A percentile compares a stretch with the other conserved stretches of the same genome.
These are phyloP conservation scores for Lethenteron reissneri DNA, from an alignment of 2,113 vertebrate species.

Conservation along the genomic window DNA sequence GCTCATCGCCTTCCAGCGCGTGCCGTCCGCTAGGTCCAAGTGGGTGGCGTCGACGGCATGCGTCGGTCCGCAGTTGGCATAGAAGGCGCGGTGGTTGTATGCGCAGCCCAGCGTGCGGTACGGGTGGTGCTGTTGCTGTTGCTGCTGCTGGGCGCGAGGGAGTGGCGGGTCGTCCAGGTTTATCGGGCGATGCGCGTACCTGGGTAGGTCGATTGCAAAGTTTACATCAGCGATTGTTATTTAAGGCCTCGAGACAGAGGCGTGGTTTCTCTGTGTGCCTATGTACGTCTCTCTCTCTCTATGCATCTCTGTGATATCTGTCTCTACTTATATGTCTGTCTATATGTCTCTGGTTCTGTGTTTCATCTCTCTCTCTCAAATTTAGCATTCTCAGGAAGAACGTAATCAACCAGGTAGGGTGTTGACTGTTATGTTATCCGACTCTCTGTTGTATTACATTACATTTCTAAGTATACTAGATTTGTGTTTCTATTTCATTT, in stretches of 20 bases:
- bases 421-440: too few species aligned
- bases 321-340: too few species aligned
- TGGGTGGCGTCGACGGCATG: slow-evolving; percentile 55
- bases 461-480: too few species aligned
- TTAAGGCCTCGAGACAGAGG: background rate
- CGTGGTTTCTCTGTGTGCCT: too few species aligned
- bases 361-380: too few species aligned
- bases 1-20: slow-evolving; percentile 90
- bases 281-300: too few species aligned
- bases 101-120: slow-evolving; percentile 69
- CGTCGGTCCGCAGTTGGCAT: slow-evolving; percentile 74
- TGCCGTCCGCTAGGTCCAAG: slow-evolving; percentile 64
- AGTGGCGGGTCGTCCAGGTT: slow-evolving; percentile 52
- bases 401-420: too few species aligned
- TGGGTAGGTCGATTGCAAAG: slow-evolving; percentile 14
- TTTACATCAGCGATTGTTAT: background rate
- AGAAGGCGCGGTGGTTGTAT: slow-evolving; percentile 68
- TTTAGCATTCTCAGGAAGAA: too few species aligned
- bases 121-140: slow-evolving; percentile 47
- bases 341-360: too few species aligned
- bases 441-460: too few species aligned
- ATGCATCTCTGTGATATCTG: too few species aligned
- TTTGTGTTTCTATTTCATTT: too few species aligned
- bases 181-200: slow-evolving; percentile 51
- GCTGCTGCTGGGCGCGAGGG: slow-evolving; percentile 16